Percentiles rank a stretch among this genome's conserved stretches.
phyloP scores from a whole-genome alignment of 2,888 invertebrate species.

The Electrophaes corylata region DNA sequence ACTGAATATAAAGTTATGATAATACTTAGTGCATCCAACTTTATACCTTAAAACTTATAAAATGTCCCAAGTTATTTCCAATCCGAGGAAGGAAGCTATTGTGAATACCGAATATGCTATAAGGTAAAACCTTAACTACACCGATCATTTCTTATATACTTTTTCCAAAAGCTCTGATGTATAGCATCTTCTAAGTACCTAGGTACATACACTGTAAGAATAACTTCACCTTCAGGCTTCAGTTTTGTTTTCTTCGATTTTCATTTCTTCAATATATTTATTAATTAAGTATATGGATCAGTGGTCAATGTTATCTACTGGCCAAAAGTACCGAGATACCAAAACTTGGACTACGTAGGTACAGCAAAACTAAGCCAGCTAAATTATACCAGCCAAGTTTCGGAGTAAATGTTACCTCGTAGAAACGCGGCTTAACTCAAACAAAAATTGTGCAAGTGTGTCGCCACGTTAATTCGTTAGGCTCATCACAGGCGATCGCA shows the following conservation, averaged over 20 bases:
- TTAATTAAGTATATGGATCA: too few relatives aligned
- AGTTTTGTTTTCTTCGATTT: too few relatives aligned
- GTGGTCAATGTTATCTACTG: too few relatives aligned
- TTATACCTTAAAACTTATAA: constrained; percentile 74
- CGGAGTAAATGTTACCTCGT: neutral
- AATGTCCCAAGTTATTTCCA: constrained; percentile 67
- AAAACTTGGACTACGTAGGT: too few relatives aligned
- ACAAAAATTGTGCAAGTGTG: constrained; percentile 63
- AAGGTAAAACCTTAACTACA: constrained; percentile 18
- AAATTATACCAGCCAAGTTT: too few relatives aligned
- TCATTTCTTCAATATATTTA: too few relatives aligned
- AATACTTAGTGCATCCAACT: constrained; percentile 71
- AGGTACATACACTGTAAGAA: too few relatives aligned
- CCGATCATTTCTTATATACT: too few relatives aligned
- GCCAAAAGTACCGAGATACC: too few relatives aligned
- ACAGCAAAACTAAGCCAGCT: too few relatives aligned
- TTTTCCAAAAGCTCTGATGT: constrained; percentile 8
- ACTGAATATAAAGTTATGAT: constrained; percentile 81
- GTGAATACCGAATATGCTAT: constrained; percentile 40
- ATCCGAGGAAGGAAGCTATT: constrained; percentile 57
- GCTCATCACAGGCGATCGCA: constrained; percentile 70
- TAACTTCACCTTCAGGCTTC: too few relatives aligned
- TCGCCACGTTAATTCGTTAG: constrained; percentile 72
- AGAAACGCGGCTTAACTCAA: constrained; percentile 30
- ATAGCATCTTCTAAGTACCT: too few relatives aligned